Conservation (phyloP, 35 echinoderm and acorn worm genomes). For the Ophioderma brevispina region DNA sequence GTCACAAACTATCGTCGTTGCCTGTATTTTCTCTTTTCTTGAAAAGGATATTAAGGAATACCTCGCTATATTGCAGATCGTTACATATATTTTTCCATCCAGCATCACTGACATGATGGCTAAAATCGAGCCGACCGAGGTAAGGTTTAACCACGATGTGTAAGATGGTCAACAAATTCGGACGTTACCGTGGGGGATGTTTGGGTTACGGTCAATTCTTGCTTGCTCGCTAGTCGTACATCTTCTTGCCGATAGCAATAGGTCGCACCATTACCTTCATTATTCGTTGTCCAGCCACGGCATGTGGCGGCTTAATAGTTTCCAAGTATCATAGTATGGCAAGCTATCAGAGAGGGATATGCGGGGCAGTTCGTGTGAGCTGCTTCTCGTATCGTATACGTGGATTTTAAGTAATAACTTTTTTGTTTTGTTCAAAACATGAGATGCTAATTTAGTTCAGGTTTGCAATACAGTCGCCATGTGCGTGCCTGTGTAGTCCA, state of each 20-base stretch:
- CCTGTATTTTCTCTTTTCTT: neutral
- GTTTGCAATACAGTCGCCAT: too few species aligned
- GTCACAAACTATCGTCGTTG: neutral
- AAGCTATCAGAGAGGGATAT: too few species aligned
- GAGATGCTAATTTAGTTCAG: too few species aligned
- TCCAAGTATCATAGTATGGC: neutral
- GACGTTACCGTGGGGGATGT: conserved; percentile 7
- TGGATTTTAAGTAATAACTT: neutral
- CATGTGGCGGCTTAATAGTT: neutral
- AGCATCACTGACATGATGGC: neutral
- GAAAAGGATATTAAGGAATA: conserved; percentile 10
- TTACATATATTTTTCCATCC: neutral
- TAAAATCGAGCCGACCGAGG: neutral
- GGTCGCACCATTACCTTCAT: conserved; percentile 5
- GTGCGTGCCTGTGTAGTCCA: too few species aligned
- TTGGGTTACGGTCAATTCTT: conserved; percentile 10
- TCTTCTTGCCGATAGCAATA: neutral
- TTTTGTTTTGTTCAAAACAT: neutral
- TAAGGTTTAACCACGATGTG: neutral
- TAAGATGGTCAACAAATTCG: neutral
- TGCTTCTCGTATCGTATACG: neutral
- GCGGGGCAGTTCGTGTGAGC: neutral
- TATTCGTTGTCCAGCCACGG: neutral
- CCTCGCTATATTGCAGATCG: neutral
- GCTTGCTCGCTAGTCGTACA: neutral